These are phyloP conservation scores for Columba livia DNA, from an alignment of 2,113 vertebrate genomes.

Conservation along the genomic window DNA sequence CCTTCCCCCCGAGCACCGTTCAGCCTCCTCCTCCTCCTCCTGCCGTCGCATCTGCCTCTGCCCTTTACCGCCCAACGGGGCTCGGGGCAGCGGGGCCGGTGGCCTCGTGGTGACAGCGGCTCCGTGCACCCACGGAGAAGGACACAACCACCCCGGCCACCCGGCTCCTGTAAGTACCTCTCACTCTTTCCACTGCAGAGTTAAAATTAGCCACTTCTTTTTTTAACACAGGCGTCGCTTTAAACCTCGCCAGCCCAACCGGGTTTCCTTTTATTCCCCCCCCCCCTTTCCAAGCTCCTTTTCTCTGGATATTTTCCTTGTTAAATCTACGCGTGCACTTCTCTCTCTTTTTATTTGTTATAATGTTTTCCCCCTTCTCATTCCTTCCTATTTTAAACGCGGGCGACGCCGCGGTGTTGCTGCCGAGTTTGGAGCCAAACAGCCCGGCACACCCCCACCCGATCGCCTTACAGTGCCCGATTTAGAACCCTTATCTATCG, in stretches of 20 bases:
- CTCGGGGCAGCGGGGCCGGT: neutral
- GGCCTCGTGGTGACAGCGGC: neutral
- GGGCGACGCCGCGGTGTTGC: constrained; percentile 16
- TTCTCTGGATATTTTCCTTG: neutral
- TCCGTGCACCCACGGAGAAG: constrained; percentile 1
- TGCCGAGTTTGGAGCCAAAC: constrained; percentile 28
- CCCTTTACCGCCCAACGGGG: neutral
- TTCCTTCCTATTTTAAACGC: neutral
- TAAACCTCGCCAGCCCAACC: constrained; percentile 12
- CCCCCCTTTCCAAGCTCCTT: neutral
- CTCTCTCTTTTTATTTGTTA: neutral
- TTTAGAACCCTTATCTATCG: constrained; percentile 34
- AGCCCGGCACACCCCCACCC: neutral
- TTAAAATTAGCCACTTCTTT: constrained; percentile 67
- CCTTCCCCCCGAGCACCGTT: neutral
- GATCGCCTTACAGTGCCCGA: neutral
- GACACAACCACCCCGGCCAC: neutral
- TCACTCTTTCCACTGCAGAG: constrained; percentile 66
- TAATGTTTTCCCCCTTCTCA: neutral
- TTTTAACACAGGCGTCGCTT: constrained; percentile 35
- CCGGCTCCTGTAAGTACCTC: constrained; percentile 54
- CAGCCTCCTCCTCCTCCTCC: constrained; percentile 15
- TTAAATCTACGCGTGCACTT: neutral
- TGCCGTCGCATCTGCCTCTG: constrained; percentile 37
- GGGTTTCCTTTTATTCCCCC: constrained; percentile 4